Base-by-base conservation (phyloP, 2,888 invertebrate species). In the Laothoe populi region DNA sequence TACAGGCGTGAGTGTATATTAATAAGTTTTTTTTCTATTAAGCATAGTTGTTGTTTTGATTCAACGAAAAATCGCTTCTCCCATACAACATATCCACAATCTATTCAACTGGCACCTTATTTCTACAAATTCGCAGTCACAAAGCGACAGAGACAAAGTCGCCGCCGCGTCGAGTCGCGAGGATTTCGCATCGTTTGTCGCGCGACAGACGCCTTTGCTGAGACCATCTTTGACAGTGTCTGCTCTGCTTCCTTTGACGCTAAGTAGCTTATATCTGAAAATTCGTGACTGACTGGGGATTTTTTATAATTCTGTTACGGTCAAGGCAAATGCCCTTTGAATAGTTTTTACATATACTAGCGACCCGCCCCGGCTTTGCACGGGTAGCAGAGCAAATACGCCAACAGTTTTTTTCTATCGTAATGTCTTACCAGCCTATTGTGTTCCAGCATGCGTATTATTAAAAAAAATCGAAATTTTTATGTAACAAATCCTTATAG, bases 121-220 rank as follows among this genome's bases (percentile, higher is more conserved):
- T 26, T 42, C 68, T 68, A 67, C 66, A 70, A 73, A 74, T 70
- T 71, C 67, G 24, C 64, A 61, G 65, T 70, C 65, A 68, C 69
- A 73, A 74, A 72, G 72, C 63, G 63, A 65, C 67, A 64, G 66
- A 72, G 72, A 78, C 78, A 77, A 78, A 75, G 70, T 60, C 53
- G 62, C 67, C 65, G 64, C 64, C 16, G 67, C 66, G 64, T 63
- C 24, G 66, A 40, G 23, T 24, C 48, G 60, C 31, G 35, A 60
- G 57, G 57, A 42, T 53, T 53, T 64, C 59, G 45, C 61, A 61
- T 23, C 63, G 61, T 62, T 64, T 65, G 63, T 62, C 63, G 61
- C 61, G 44, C 46, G 46, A 46, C 46, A 19, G 66, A 63, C 69
- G 61, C 48, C 61, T 65, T 62, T 67, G 63, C 58, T 64, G 64